These are phyloP conservation scores for Anguilla pacifica DNA, from an alignment of 2,797 vertebrate species.

Conservation along the genomic window DNA sequence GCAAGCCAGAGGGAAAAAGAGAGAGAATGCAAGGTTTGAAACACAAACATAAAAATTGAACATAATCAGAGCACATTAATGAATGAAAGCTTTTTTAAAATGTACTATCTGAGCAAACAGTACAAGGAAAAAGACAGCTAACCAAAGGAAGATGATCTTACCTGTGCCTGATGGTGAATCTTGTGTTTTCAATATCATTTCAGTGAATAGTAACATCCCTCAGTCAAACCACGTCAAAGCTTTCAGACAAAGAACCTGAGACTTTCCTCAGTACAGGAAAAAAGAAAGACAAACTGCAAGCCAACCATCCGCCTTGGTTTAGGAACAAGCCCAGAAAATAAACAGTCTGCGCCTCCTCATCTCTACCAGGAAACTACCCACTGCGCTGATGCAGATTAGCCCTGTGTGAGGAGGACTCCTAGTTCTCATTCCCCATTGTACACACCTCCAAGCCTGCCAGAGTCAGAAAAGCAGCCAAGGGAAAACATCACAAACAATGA, in stretches of 20 bases:
- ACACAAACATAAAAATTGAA: neutral
- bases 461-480: neutral
- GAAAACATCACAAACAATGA: neutral
- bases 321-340: slow-evolving; percentile 1
- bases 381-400: neutral
- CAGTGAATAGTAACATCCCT: neutral
- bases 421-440: neutral
- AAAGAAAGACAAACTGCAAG: neutral
- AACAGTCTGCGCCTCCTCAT: neutral
- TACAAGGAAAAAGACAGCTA: neutral
- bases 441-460: neutral
- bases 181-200: neutral
- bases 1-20: neutral
- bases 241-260: neutral
- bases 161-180: neutral
- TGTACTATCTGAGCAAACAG: neutral
- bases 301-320: neutral
- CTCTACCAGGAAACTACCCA: slow-evolving; percentile 1
- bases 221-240: neutral
- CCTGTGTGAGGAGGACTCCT: neutral
- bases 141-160: neutral
- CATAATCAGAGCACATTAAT: neutral
- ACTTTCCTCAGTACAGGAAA: neutral
- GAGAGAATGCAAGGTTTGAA: neutral
- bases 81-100: neutral